A percentile compares a stretch with the other conserved stretches of the same genome.
These are phyloP conservation scores for Bombus breviceps DNA, from an alignment of 1,140 invertebrate genomes.

Conservation along the genomic window DNA sequence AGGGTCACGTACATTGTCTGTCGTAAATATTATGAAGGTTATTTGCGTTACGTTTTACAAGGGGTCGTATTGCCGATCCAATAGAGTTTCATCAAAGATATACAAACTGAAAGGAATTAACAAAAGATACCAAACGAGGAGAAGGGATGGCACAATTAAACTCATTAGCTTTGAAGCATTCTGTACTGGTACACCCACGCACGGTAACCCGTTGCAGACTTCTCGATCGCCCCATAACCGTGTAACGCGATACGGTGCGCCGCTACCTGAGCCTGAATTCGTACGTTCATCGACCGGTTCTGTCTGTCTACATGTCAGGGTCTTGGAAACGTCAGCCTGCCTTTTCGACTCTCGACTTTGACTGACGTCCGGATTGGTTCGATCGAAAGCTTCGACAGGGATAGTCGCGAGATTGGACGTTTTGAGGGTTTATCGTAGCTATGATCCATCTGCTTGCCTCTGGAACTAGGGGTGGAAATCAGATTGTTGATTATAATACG, in stretches of 20 bases:
- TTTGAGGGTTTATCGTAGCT: constrained; percentile 34
- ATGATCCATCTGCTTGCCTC: constrained; percentile 33
- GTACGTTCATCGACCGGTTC: not conserved
- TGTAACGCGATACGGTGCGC: constrained; percentile 57
- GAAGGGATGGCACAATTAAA: too few relatives aligned
- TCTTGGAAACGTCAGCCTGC: constrained; percentile 33
- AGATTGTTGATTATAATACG: constrained; percentile 27
- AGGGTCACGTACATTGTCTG: too few relatives aligned
- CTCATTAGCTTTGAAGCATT: not conserved
- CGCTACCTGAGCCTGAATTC: constrained; percentile 56
- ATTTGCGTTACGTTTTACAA: too few relatives aligned
- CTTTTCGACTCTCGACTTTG: constrained; percentile 70
- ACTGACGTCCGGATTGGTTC: constrained; percentile 60
- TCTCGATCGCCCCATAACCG: constrained; percentile 13
- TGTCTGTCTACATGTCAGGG: constrained; percentile 26
- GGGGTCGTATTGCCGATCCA: accelerated
- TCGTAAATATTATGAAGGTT: too few relatives aligned
- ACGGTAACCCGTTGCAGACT: constrained; percentile 2
- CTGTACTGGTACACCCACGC: constrained; percentile 24
- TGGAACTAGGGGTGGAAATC: not conserved
- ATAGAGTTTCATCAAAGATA: too few relatives aligned
- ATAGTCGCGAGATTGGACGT: constrained; percentile 39
- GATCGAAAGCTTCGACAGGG: constrained; percentile 54
- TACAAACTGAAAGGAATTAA: not conserved
- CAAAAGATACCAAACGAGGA: not conserved